Evolutionary conservation across 2,113 vertebrate species (phyloP).

Genomic region (Protobothrops flavoviridis): DNA sequence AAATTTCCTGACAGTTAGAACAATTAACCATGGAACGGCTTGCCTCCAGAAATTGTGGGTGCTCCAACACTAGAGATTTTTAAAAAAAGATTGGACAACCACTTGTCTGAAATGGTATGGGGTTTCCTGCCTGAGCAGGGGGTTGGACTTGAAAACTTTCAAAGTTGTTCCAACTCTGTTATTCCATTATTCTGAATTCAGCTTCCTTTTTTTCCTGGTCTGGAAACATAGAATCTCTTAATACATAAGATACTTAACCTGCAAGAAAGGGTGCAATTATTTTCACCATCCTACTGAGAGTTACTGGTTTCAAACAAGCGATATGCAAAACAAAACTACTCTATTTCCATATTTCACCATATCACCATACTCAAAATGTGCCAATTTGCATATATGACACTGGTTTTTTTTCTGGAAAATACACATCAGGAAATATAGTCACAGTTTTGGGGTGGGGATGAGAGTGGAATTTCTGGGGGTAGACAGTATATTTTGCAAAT

Average conservation of each 20-base stretch:
- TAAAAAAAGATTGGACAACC: background rate
- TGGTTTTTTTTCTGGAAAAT: background rate
- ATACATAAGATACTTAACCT: background rate
- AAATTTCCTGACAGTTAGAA: background rate
- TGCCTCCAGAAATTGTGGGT: background rate
- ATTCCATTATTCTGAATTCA: background rate
- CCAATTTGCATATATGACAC: background rate
- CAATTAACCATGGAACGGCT: background rate
- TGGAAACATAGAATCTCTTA: background rate
- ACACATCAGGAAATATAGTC: background rate
- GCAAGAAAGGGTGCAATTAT: background rate
- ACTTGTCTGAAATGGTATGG: background rate
- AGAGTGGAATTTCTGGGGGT: background rate
- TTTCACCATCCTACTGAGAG: background rate
- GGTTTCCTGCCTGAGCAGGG: background rate
- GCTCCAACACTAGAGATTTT: background rate
- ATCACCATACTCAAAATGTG: background rate
- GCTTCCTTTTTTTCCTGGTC: background rate
- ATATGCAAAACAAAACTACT: background rate
- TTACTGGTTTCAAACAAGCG: background rate
- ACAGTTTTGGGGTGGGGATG: background rate
- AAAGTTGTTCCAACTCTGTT: background rate
- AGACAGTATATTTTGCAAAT: background rate
- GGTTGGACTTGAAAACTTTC: background rate
- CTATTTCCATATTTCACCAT: too few species aligned